Evolutionary conservation across 1,140 invertebrate species (phyloP), one percentile per base, ranked within the genome.

Genomic region (Drosophila sproati): DNA sequence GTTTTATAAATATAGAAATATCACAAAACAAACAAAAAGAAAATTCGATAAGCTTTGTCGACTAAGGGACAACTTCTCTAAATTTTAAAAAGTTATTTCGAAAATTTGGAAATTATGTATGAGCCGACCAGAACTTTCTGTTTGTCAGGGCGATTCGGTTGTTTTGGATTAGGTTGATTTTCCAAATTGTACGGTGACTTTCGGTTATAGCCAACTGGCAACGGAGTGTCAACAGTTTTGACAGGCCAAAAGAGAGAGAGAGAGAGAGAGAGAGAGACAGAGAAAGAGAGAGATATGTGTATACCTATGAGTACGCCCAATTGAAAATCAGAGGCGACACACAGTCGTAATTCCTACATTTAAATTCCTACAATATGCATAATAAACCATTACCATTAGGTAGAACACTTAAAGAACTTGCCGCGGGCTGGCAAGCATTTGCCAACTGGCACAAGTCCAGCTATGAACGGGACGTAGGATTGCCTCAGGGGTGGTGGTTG

Each of bases 391-490:
- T 62, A 45, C 39, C 7, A 20, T n/a, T 34, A 4, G 50, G 35
- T 7, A 39, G 5, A 7, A 31, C n/a, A 41, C 35, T 68, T 60
- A 47, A 68, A 20, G 35, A 67, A 57, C 43, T 50, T 32, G 28
- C 12, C 31, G 43, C 45, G 31, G 3, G 2, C 29, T 61, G 37
- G 39, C 29, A 56, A 41, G 29, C 50, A 45, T 28, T 63, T 62
- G 69, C 41, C 60, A 56, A 52, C 59, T 71, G 68, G 51, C 69
- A 57, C 10, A 39, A 32, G 51, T 63, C 51, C 60, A 71, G 67
- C 39, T 34, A 20, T 2, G 28, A 28, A 29, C 7, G 34, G 10
- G 10, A 29, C 5, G 4, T 1, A n/a, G 8, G 10, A 32, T 7
- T 10, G 20, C 3, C 20, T 0, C 20, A 20, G 3, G 3, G 10